Conservation (phyloP, 2,888 invertebrate genomes). For the Meliscaeva auricollis region DNA sequence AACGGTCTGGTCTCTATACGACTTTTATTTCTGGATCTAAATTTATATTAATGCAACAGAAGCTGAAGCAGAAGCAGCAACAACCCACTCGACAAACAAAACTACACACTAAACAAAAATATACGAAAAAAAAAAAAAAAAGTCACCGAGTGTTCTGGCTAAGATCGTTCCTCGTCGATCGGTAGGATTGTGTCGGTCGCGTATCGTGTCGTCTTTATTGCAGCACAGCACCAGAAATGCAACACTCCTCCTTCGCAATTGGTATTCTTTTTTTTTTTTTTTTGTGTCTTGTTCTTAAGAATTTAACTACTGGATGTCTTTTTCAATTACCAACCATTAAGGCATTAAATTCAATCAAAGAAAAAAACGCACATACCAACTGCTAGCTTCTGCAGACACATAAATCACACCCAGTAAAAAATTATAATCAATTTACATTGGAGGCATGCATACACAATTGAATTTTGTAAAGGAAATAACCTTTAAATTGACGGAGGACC, state of each 20-base stretch:
- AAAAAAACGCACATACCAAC: conserved; percentile 34
- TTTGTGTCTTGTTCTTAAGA: conserved; percentile 33
- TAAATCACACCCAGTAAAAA: conserved; percentile 34
- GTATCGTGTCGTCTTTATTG: neutral
- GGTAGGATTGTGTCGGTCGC: neutral
- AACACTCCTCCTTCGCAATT: conserved; percentile 48
- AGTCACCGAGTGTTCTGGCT: conserved; percentile 29
- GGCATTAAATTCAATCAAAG: conserved; percentile 45
- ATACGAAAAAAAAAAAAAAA: too few relatives aligned
- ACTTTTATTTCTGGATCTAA: conserved; percentile 73
- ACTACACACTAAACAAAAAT: neutral
- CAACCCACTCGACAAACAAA: conserved; percentile 42
- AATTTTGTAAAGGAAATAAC: conserved; percentile 48
- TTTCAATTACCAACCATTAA: conserved; percentile 36
- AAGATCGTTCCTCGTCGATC: conserved; percentile 30
- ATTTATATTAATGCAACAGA: conserved; percentile 57
- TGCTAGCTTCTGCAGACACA: too few relatives aligned
- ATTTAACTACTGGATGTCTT: conserved; percentile 44
- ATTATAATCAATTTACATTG: conserved; percentile 17
- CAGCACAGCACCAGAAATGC: neutral
- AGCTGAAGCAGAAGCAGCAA: neutral
- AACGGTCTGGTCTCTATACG: conserved; percentile 22
- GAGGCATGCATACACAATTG: conserved; percentile 29
- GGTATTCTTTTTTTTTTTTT: conserved; percentile 31
- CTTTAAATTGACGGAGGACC: conserved; percentile 32